Evolutionary conservation across 1,140 invertebrate genomes (phyloP), one percentile per base, ranked within the genome.

Genomic region (Pachypsylla venusta): DNA sequence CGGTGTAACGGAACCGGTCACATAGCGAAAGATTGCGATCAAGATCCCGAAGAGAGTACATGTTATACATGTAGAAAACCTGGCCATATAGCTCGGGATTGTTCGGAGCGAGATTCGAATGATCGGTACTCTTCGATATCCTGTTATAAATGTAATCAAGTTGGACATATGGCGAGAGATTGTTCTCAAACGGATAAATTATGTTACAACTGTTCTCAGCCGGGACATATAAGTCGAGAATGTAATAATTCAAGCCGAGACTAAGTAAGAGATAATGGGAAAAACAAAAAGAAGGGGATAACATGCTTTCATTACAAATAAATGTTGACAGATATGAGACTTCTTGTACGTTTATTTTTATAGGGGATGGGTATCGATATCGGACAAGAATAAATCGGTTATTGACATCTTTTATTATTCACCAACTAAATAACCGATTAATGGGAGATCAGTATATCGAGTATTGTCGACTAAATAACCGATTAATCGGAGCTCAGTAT

Each of bases 1-100:
- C 94, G 93, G 75, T 97, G 92, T 75, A 94, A 94, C 75, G 80
- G 87, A 72, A 83, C 84, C 69, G 92, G 91, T 42, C 90, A 94
- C 73, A 93, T 93, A 71, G 90, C 90, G 64, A 81, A 90, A 62
- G 88, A 93, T 65, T 94, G 90, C 77, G 87, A 87, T 70, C 87
- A 90, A 71, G 84, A 85, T 66, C 7, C 42, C 16, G 42, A 48
- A 4, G 82, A 70, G 60, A 72, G 89, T 69, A 78, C 85, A 63
- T 92, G 87, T 75, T 91, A 91, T 72, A 83, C 87, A 64, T 87
- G 85, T 75, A 84, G 81, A 69, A 81, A 82, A 58, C 82, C 84
- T 67, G 89, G 88, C 61, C 89, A 93, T 73, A 90, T 92, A 75
- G 88, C 89, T 59, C 87, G 87, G 73, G 87, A 92, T 71, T 93